phyloP scores from a whole-genome alignment of 1,140 invertebrate genomes.

The Zaprionus taronus region DNA sequence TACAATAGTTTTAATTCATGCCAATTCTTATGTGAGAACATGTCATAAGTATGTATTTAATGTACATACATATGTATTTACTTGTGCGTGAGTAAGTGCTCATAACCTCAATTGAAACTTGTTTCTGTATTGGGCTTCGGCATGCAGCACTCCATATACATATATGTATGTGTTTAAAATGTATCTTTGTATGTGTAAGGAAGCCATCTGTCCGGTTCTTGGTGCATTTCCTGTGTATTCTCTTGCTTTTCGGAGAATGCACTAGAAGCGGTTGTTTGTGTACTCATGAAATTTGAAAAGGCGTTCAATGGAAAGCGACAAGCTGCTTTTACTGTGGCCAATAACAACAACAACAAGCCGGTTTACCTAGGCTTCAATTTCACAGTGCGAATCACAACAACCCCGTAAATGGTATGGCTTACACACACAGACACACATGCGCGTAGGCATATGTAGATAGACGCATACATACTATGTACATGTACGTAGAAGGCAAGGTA shows the following conservation, averaged over 20 bases:
- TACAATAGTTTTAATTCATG: background rate
- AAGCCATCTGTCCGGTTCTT: slow-evolving; percentile 45
- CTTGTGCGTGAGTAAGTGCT: slow-evolving; percentile 3
- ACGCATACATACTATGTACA: background rate
- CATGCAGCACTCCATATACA: background rate
- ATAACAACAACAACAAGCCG: slow-evolving; percentile 47
- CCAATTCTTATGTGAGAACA: background rate
- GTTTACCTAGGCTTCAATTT: slow-evolving; percentile 67
- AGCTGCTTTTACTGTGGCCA: slow-evolving; percentile 7
- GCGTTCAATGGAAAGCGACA: background rate
- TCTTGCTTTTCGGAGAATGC: slow-evolving; percentile 52
- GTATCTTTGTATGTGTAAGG: slow-evolving; percentile 3
- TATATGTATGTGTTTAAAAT: background rate
- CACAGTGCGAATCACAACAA: slow-evolving; percentile 37
- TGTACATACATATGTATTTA: background rate
- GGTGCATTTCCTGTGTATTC: slow-evolving; percentile 58
- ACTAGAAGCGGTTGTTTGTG: slow-evolving; percentile 53
- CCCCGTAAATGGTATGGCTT: slow-evolving; percentile 37
- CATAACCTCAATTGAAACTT: slow-evolving; percentile 42
- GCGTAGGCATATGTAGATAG: background rate
- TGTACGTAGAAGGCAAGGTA: slow-evolving; percentile 6
- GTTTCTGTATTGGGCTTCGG: slow-evolving; percentile 14
- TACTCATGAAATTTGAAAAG: slow-evolving; percentile 50
- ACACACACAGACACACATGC: background rate
- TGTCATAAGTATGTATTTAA: background rate